Evolutionary conservation across 2,888 invertebrate genomes (phyloP).

Genomic region (Lasioglossum villosulum): DNA sequence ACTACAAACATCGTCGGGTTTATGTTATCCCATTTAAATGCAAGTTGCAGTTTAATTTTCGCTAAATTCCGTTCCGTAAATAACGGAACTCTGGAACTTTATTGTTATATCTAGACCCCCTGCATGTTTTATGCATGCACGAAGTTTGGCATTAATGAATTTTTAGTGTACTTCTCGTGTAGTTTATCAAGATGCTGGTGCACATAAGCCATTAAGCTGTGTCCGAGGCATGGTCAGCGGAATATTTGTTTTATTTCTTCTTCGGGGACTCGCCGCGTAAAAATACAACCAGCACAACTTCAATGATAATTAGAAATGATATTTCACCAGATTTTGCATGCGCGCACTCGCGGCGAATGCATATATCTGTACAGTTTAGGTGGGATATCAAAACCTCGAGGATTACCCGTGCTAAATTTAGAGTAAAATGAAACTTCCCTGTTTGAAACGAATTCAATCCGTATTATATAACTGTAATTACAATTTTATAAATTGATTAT

Average conservation of each 20-base stretch:
- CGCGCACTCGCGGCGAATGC: not conserved
- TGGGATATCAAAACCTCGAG: not conserved
- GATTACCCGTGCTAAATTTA: too few species aligned
- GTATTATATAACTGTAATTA: not conserved
- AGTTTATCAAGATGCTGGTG: not conserved
- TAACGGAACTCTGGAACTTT: not conserved
- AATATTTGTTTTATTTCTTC: not conserved
- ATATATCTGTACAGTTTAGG: not conserved
- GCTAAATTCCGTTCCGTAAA: not conserved
- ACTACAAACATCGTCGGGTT: not conserved
- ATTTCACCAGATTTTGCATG: not conserved
- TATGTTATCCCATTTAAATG: not conserved
- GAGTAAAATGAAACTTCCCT: not conserved
- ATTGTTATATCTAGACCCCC: not conserved
- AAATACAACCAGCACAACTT: not conserved
- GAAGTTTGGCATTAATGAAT: constrained; percentile 1
- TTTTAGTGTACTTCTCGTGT: not conserved
- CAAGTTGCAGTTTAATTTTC: constrained; percentile 4
- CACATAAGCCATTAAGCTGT: not conserved
- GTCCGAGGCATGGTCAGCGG: not conserved
- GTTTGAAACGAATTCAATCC: not conserved
- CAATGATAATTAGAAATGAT: not conserved
- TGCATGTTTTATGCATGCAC: not conserved
- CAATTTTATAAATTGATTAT: not conserved
- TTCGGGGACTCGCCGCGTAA: not conserved